A percentile compares a stretch with the other conserved stretches of the same genome.
These are phyloP conservation scores for Lordiphosa andalusiaca DNA, from an alignment of 2,888 invertebrate species.

Conservation along the genomic window DNA sequence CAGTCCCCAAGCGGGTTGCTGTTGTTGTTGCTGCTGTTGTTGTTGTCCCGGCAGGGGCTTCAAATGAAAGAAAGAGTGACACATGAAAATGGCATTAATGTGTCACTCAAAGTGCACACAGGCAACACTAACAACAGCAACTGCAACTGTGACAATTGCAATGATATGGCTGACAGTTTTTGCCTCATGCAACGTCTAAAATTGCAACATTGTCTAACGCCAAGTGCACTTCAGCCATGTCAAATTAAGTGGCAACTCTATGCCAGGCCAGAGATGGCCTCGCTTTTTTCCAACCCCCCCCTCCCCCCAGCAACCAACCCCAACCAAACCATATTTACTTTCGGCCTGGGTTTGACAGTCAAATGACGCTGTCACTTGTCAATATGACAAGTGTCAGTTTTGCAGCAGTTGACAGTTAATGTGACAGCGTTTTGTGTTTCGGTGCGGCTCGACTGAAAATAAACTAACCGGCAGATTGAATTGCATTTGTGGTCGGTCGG, in stretches of 20 bases:
- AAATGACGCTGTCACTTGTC: constrained; percentile 79
- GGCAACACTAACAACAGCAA: constrained; percentile 30
- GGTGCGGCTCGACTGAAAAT: constrained; percentile 55
- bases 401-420: constrained; percentile 77
- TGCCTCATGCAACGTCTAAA: constrained; percentile 51
- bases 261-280: constrained; percentile 39
- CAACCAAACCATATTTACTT: constrained; percentile 27
- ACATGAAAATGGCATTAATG: constrained; percentile 77
- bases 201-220: constrained; percentile 71
- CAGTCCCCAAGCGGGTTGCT: constrained; percentile 19
- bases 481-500: constrained; percentile 45
- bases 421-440: constrained; percentile 68
- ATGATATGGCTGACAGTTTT: constrained; percentile 68
- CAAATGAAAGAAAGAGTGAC: constrained; percentile 76
- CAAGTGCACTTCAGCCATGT: constrained; percentile 55
- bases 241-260: constrained; percentile 72
- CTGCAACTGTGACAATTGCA: constrained; percentile 65
- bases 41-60: constrained; percentile 30
- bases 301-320: neutral
- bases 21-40: no score
- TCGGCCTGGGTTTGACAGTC: constrained; percentile 70
- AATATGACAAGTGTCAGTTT: constrained; percentile 78
- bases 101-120: constrained; percentile 74
- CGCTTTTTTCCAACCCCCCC: constrained; percentile 11
- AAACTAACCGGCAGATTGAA: constrained; percentile 72